Conservation (phyloP, 2,113 vertebrate genomes). For the Australoheros scitulus region DNA sequence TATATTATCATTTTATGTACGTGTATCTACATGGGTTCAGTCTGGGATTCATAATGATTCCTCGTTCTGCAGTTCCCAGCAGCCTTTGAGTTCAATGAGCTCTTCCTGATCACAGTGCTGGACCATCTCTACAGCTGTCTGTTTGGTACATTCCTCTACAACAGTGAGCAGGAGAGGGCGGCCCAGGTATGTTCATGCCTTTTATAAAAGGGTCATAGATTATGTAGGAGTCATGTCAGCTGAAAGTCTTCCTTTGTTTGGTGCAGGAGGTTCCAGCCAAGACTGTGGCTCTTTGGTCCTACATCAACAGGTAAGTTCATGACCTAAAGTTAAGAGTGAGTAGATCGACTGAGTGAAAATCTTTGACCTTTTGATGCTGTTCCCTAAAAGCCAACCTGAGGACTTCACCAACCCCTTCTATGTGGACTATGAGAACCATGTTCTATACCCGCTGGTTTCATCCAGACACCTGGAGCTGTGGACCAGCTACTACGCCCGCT, state of each 20-base stretch:
- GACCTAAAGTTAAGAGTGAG: rapidly evolving
- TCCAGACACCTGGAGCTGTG: slow-evolving; percentile 92
- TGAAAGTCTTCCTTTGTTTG: neutral
- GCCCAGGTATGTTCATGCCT: slow-evolving; percentile 79
- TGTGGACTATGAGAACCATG: slow-evolving; percentile 91
- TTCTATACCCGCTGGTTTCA: slow-evolving; percentile 92
- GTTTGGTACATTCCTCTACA: slow-evolving; percentile 95
- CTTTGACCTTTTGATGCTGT: neutral
- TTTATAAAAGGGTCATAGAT: neutral
- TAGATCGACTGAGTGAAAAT: neutral
- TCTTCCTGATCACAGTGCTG: slow-evolving; percentile 93
- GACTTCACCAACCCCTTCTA: slow-evolving; percentile 97
- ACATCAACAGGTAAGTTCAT: slow-evolving; percentile 84
- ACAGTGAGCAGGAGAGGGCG: slow-evolving; percentile 89
- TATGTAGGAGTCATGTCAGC: neutral
- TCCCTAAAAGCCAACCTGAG: slow-evolving; percentile 81
- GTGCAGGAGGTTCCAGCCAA: slow-evolving; percentile 85
- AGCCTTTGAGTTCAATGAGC: slow-evolving; percentile 96
- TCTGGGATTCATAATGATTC: neutral
- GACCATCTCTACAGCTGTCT: slow-evolving; percentile 98
- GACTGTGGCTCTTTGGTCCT: slow-evolving; percentile 93
- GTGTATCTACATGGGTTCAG: neutral
- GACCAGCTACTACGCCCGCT: slow-evolving; percentile 93
- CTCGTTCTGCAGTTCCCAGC: slow-evolving; percentile 86
- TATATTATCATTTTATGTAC: neutral